Percentiles rank a stretch among this genome's conserved stretches.
phyloP scores from a whole-genome alignment of 1,140 invertebrate species.

The Sarcophaga bullata region DNA sequence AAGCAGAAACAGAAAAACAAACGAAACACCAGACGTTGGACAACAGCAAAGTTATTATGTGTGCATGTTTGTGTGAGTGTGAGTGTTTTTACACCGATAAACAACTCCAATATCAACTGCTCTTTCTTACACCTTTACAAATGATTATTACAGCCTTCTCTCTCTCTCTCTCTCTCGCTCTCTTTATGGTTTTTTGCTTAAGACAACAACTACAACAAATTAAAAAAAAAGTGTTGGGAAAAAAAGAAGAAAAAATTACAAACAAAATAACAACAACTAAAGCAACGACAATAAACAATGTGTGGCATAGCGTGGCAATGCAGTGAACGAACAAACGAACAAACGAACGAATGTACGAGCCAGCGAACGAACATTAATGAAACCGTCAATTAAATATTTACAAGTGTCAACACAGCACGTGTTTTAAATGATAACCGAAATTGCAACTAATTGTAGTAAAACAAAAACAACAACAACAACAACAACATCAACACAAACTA shows the following conservation, averaged over 20 bases:
- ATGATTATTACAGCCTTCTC: neutral
- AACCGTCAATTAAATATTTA: conserved; percentile 50
- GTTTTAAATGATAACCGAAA: conserved; percentile 52
- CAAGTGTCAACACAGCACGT: conserved; percentile 57
- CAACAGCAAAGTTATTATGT: neutral
- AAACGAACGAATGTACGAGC: neutral
- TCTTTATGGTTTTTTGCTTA: neutral
- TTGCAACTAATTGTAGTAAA: conserved; percentile 59
- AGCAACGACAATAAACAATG: too few relatives aligned
- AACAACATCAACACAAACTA: neutral
- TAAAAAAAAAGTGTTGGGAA: neutral
- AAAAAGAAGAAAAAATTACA: neutral
- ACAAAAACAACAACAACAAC: conserved; percentile 37
- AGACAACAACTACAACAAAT: neutral
- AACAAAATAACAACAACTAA: neutral
- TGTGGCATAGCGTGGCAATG: too few relatives aligned
- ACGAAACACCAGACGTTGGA: neutral
- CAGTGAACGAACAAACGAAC: neutral
- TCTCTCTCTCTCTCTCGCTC: neutral
- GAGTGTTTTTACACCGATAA: neutral
- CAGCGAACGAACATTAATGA: conserved; percentile 29
- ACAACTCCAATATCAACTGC: too few relatives aligned
- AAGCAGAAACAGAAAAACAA: too few relatives aligned
- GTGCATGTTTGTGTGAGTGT: too few relatives aligned
- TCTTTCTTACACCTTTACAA: too few relatives aligned